phyloP scores from a whole-genome alignment of 2,797 vertebrate genomes.

The Sciurus carolinensis region DNA sequence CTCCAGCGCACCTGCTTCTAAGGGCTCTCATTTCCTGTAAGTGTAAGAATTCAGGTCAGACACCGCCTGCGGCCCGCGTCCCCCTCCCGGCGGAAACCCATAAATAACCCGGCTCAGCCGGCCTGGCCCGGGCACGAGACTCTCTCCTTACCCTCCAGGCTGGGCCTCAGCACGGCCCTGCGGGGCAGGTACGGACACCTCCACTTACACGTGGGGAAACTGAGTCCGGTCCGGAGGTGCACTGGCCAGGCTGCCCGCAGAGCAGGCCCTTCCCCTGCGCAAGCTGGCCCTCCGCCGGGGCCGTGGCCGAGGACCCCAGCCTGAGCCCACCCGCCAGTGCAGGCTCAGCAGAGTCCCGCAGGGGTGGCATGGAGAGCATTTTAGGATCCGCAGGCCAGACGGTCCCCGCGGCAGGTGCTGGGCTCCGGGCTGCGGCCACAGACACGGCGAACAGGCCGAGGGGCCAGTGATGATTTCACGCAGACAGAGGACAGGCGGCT shows the following conservation, averaged over 20 bases:
- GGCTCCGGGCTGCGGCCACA: background rate
- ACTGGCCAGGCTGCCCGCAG: background rate
- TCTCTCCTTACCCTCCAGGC: background rate
- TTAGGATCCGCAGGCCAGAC: background rate
- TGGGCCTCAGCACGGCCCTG: background rate
- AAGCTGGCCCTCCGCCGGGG: background rate
- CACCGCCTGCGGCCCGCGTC: constrained; percentile 63
- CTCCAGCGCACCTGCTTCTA: constrained; percentile 81
- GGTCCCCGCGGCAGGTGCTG: rapidly evolving
- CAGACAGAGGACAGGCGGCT: background rate
- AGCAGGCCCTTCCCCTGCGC: background rate
- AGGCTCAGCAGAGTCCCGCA: background rate
- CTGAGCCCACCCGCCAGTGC: background rate
- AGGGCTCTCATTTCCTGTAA: constrained; percentile 84
- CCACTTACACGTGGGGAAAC: background rate
- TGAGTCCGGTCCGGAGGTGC: too few relatives aligned
- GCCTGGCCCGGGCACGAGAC: constrained; percentile 59
- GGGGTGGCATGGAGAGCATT: background rate
- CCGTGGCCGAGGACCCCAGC: background rate
- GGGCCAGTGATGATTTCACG: background rate
- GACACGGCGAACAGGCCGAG: rapidly evolving
- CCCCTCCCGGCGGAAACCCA: constrained; percentile 79
- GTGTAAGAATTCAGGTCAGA: constrained; percentile 85
- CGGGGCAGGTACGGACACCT: background rate
- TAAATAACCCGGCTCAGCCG: constrained; percentile 77